Evolutionary conservation across 2,888 invertebrate genomes (phyloP), one percentile per base, ranked within the genome.

Genomic region (Sesia apiformis): DNA sequence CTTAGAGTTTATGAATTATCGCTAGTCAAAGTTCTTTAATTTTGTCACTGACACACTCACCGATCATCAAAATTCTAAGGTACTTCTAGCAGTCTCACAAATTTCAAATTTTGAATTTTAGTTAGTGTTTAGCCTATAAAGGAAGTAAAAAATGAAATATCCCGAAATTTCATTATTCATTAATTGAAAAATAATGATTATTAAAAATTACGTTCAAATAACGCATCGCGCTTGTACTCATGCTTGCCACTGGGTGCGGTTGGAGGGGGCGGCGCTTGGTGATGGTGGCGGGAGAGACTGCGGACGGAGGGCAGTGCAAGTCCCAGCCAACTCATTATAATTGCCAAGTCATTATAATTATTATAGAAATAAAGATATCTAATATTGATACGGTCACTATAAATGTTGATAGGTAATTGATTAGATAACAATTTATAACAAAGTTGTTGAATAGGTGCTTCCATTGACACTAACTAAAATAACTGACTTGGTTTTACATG

Each of bases 151-250:
- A 51, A 38, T 51, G 38, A 39, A 3, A 49, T 3, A 51, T 51
- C 38, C 51, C 51, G 39, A 39, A 51, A 51, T 51, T 49, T 49
- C 4, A 5, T 41, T 6, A 41, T 6, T 49, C 49, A 49, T 49
- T 49, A 49, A 49, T 2, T 4, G 49, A 49, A 49, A 6, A 49
- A 49, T 49, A 8, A 49, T 49, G 4, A 53, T 43, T 43, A 53
- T 53, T 41, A 46, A 53, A 53, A 53, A 41, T 53, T 43, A 41
- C 53, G 38, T 79, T 49, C 6, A 49, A 49, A 49, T 49, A 49
- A 49, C 49, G 49, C 49, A 49, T 49, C 49, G 49, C 4, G 6
- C 49, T 6, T 3, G 78, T 75, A 52, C 93, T 93, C 4, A 92
- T 86, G 0, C 95, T 51, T 51, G 51, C 51, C 51, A 51, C n/a